Evolutionary conservation across 1,140 invertebrate genomes (phyloP).

Genomic region (Homarus americanus): DNA sequence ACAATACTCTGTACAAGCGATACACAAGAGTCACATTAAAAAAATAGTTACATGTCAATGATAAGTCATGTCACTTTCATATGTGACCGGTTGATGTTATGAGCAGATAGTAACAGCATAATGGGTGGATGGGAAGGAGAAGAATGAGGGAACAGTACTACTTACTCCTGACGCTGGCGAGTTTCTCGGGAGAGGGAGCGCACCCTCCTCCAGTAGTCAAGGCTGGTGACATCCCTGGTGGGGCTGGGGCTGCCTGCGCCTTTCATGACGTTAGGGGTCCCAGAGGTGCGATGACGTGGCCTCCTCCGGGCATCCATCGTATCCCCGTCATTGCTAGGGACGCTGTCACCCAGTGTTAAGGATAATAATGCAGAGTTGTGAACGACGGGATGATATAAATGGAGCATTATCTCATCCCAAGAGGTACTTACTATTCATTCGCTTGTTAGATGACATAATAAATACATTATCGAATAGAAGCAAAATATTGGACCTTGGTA

Average conservation of each 20-base stretch:
- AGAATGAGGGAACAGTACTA: neutral
- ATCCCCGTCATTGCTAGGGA: neutral
- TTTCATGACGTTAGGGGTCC: neutral
- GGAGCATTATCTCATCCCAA: too few species aligned
- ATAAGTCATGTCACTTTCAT: too few species aligned
- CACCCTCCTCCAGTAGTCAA: conserved; percentile 51
- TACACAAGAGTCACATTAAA: too few species aligned
- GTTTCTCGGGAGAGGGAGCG: conserved; percentile 55
- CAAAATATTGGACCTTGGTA: neutral
- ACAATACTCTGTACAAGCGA: neutral
- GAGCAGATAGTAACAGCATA: too few species aligned
- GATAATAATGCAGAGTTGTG: too few species aligned
- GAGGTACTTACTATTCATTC: too few species aligned
- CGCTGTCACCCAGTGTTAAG: neutral
- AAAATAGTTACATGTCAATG: too few species aligned
- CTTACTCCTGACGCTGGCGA: conserved; percentile 57
- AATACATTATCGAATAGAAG: neutral
- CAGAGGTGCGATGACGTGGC: neutral
- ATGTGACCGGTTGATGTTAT: too few species aligned
- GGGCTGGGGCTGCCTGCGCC: neutral
- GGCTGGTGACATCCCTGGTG: conserved; percentile 47
- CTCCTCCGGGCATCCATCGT: neutral
- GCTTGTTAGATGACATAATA: neutral
- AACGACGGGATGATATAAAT: too few species aligned
- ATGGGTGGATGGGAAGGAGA: neutral